Evolutionary conservation across 2,797 vertebrate species (phyloP).

Genomic region (Sebastes vulpes): DNA sequence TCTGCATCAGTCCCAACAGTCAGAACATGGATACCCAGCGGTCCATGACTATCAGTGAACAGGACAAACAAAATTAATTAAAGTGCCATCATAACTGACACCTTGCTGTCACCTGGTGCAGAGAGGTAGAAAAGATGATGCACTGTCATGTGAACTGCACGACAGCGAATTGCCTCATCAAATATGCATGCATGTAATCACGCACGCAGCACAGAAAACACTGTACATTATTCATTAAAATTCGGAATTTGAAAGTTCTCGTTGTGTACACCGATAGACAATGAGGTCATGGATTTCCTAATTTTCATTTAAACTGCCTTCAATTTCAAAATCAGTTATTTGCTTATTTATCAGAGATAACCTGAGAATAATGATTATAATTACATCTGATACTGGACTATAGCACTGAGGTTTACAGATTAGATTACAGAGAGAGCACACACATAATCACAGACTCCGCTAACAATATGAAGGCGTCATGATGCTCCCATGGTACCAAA

Average conservation of each 20-base stretch:
- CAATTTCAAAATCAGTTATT: background rate
- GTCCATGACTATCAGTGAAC: constrained; percentile 85
- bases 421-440: background rate
- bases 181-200: constrained; percentile 58
- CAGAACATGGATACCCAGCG: constrained; percentile 72
- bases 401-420: constrained; percentile 3
- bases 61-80: constrained; percentile 91
- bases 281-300: background rate
- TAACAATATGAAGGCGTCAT: constrained; percentile 25
- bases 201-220: constrained; percentile 17
- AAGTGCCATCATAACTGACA: constrained; percentile 86
- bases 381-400: constrained; percentile 12
- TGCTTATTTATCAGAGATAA: background rate
- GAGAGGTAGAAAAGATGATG: constrained; percentile 83
- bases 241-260: constrained; percentile 1
- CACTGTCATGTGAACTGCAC: constrained; percentile 63
- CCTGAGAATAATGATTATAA: background rate
- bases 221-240: constrained; percentile 16
- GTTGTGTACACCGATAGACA: background rate
- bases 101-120: constrained; percentile 84
- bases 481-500: constrained; percentile 44
- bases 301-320: constrained; percentile 7
- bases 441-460: background rate
- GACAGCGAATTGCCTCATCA: constrained; percentile 43
- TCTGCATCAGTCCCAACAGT: constrained; percentile 68